These are phyloP conservation scores for Pelosia muscerda DNA, from an alignment of 2,888 invertebrate species.

Conservation along the genomic window DNA sequence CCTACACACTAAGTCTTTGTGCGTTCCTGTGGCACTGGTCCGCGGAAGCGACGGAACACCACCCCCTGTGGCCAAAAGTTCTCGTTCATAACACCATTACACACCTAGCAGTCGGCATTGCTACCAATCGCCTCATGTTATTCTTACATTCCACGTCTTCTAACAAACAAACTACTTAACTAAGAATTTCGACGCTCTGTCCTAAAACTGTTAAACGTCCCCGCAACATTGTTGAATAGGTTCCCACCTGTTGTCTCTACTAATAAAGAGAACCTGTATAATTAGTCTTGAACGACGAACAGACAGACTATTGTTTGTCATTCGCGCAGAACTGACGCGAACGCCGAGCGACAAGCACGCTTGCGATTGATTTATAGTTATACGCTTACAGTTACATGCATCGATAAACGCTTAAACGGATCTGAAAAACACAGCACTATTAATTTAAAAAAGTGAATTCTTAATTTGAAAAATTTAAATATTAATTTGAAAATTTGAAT, in stretches of 20 bases:
- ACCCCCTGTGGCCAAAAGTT: no score
- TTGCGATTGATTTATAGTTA: conserved; percentile 64
- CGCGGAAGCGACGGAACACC: no score
- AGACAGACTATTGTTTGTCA: conserved; percentile 79
- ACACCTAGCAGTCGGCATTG: not conserved
- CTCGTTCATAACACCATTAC: not conserved
- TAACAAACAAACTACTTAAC: conserved; percentile 25
- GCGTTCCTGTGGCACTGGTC: no score
- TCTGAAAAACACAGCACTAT: conserved; percentile 29
- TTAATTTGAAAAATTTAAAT: conserved; percentile 25
- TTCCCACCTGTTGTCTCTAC: conserved; percentile 76
- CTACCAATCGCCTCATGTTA: not conserved
- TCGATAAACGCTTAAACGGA: conserved; percentile 46
- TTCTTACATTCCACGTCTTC: conserved; percentile 5
- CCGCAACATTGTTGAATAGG: conserved; percentile 58
- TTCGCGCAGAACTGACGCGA: conserved; percentile 72
- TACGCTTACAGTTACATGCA: conserved; percentile 50
- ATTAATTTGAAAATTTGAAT: conserved; percentile 16
- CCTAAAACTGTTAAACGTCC: conserved; percentile 37
- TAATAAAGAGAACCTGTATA: conserved; percentile 72
- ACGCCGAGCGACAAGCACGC: conserved; percentile 73
- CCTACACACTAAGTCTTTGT: no score
- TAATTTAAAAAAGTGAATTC: conserved; percentile 22
- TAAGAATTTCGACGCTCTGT: conserved; percentile 8
- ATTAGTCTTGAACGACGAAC: conserved; percentile 67